Percentiles rank a stretch among this genome's conserved stretches.
These are phyloP conservation scores for Malacoraja senta DNA, from an alignment of 2,797 vertebrate species.

Conservation along the genomic window DNA sequence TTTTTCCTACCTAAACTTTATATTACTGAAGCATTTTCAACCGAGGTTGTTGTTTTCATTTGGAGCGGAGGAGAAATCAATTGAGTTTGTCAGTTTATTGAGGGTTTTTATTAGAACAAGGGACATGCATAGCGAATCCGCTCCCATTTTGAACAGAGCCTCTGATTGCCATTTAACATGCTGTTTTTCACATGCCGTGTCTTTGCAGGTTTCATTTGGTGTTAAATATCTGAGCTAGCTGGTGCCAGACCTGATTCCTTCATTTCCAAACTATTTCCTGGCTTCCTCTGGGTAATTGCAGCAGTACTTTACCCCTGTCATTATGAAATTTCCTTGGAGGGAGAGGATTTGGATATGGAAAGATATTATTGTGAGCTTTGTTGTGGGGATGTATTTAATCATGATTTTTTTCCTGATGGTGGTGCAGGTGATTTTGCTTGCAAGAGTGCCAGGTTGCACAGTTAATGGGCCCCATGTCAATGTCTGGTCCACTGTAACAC, in stretches of 20 bases:
- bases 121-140: neutral
- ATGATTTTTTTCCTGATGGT: too few relatives aligned
- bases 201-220: neutral
- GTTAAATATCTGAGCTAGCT: neutral
- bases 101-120: neutral
- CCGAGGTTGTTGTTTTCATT: too few relatives aligned
- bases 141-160: neutral
- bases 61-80: neutral
- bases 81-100: neutral
- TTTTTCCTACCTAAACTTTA: neutral
- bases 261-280: constrained; percentile 23
- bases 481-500: neutral
- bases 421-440: neutral
- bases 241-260: neutral
- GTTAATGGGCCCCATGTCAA: neutral
- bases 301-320: neutral
- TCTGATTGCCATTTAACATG: neutral
- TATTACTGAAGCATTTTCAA: neutral
- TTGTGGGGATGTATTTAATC: too few relatives aligned
- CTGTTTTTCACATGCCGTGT: neutral
- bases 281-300: neutral
- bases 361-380: neutral
- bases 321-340: neutral
- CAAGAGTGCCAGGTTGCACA: neutral
- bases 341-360: neutral